phyloP scores from a whole-genome alignment of 2,797 vertebrate genomes.

The Enteromius viviparus region DNA sequence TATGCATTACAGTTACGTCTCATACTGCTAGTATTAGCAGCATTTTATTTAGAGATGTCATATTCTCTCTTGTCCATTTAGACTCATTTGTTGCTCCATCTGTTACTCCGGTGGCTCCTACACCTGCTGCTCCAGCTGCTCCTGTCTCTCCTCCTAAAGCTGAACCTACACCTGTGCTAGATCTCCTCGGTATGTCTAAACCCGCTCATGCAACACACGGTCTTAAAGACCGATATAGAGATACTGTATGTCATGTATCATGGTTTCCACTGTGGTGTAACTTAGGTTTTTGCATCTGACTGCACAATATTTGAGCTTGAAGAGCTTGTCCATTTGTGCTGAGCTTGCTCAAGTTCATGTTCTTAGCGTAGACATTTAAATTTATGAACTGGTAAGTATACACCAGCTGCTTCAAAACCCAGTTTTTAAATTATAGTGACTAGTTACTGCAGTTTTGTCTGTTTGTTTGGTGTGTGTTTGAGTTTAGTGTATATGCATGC shows the following conservation, averaged over 20 bases:
- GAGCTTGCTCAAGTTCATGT: not conserved
- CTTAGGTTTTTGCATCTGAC: not conserved
- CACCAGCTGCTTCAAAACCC: not conserved
- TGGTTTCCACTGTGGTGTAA: not conserved
- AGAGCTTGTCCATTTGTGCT: not conserved
- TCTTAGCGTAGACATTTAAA: not conserved
- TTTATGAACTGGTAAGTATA: slow-evolving; percentile 22
- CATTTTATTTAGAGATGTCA: not conserved
- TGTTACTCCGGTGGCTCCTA: slow-evolving; percentile 74
- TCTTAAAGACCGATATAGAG: not conserved
- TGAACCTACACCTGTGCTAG: slow-evolving; percentile 89
- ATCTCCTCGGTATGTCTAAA: slow-evolving; percentile 90
- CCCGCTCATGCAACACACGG: slow-evolving; percentile 23
- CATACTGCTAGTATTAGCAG: not conserved
- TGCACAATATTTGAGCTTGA: not conserved
- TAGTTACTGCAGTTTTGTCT: not conserved
- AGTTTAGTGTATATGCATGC: slow-evolving; percentile 10
- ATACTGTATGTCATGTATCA: not conserved
- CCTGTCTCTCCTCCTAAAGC: slow-evolving; percentile 87
- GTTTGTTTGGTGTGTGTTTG: slow-evolving; percentile 1
- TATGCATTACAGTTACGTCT: not conserved
- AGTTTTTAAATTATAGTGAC: not conserved
- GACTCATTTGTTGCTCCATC: slow-evolving; percentile 81
- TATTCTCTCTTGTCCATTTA: slow-evolving; percentile 53
- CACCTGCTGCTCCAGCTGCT: slow-evolving; percentile 76